These are phyloP conservation scores for Theristicus caerulescens DNA, from an alignment of 2,113 vertebrate genomes.

Conservation along the genomic window DNA sequence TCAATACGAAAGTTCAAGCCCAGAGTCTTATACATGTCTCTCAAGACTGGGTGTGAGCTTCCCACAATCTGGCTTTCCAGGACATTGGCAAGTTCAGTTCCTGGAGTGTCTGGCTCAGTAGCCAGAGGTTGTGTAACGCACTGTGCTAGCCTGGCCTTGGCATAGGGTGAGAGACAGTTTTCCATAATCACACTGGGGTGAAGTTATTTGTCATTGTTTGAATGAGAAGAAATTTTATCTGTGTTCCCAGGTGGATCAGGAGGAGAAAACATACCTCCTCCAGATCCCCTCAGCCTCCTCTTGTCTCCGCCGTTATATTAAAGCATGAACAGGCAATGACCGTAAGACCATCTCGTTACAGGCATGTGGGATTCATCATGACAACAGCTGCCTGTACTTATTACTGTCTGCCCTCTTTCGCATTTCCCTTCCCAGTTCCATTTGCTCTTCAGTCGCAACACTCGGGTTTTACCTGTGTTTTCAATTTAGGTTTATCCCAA, in stretches of 20 bases:
- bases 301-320: background rate
- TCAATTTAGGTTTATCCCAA: background rate
- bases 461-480: background rate
- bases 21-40: background rate
- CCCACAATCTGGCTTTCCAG: background rate
- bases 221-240: background rate
- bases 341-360: background rate
- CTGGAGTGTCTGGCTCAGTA: background rate
- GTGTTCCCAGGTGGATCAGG: background rate
- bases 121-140: background rate
- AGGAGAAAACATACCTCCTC: background rate
- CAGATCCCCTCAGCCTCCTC: background rate
- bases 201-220: background rate
- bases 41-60: background rate
- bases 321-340: background rate
- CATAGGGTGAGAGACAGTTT: background rate
- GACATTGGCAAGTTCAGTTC: background rate
- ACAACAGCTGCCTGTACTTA: slow-evolving; percentile 11
- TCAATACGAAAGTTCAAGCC: background rate
- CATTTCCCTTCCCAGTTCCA: background rate
- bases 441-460: background rate
- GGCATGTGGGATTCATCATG: slow-evolving; percentile 12
- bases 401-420: background rate
- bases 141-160: background rate
- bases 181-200: background rate